These are phyloP conservation scores for Muscina levida DNA, from an alignment of 2,888 invertebrate genomes.

Conservation along the genomic window DNA sequence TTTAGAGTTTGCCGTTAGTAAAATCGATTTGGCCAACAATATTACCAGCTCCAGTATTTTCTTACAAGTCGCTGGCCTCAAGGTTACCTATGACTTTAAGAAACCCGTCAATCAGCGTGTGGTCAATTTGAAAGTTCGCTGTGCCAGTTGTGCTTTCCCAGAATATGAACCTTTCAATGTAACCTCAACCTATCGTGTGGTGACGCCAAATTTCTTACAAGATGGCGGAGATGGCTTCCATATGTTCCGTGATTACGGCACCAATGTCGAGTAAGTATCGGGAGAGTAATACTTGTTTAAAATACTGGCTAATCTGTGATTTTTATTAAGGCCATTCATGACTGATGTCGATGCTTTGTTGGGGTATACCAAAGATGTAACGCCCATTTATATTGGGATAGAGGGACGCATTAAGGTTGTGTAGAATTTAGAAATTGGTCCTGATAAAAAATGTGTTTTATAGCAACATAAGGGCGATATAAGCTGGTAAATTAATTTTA, in stretches of 20 bases:
- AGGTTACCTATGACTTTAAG: constrained; percentile 82
- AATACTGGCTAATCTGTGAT: too few species aligned
- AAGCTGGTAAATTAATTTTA: too few species aligned
- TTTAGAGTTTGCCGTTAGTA: constrained; percentile 82
- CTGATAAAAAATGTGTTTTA: too few species aligned
- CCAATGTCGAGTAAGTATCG: constrained; percentile 74
- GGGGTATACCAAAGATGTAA: constrained; percentile 55
- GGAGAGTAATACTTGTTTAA: background rate
- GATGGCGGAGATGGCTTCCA: constrained; percentile 87
- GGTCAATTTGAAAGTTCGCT: constrained; percentile 78
- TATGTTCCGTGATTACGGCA: constrained; percentile 78
- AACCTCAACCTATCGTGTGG: constrained; percentile 83
- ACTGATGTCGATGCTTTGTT: constrained; percentile 66
- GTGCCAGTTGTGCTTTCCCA: constrained; percentile 81
- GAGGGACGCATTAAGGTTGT: constrained; percentile 66
- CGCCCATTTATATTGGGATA: constrained; percentile 63
- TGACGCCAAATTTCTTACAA: constrained; percentile 83
- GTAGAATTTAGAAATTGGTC: too few species aligned
- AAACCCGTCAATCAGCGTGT: constrained; percentile 83
- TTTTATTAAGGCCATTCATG: constrained; percentile 54
- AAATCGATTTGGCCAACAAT: constrained; percentile 70
- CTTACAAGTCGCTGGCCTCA: constrained; percentile 83
- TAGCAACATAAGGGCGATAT: too few species aligned
- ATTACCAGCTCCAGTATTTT: constrained; percentile 68
- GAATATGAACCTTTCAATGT: constrained; percentile 82